Base-by-base conservation (phyloP, 2,113 vertebrate genomes). In the Mormyrus iriodes region DNA sequence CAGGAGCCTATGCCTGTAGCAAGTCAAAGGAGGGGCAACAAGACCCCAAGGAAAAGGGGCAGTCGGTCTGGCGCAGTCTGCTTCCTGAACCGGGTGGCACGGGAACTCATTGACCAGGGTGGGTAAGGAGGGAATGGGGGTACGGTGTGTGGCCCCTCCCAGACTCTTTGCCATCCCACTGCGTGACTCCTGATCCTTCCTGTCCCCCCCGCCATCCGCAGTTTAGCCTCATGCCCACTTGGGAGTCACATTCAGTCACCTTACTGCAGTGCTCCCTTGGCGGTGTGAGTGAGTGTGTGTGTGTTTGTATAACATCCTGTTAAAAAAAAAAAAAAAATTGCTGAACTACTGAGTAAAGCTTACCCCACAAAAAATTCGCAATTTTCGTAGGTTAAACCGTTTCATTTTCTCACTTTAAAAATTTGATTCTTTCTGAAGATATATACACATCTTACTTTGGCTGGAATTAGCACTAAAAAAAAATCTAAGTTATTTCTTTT, bases 381-480 rank as follows among this genome's bases (percentile, higher is more conserved):
- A 79, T 39, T 87, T 49, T 76, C 17, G 85, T 89, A 65, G 52
- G 73, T 69, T 86, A 55, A 86, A 58, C 84, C 84, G 86, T 53
- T 69, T 35, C 88, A 87, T 85, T 49, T 87, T 51, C 46, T 51
- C 88, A 90, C 49, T 88, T 82, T 49, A 85, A n/a, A n/a, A 88
- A 88, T 58, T 87, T 52, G 51, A 49, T 90, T 89, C 27, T 88
- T 85, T 48, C 89, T 88, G 88, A 90, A 91, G 90, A 90, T 93
- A 51, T 88, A 87, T 89, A 87, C 42, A 51, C 79, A 49, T 93
- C 90, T 89, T 90, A 86, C 86, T 51, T 76, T 89, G 89, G 85
- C 86, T 90, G 89, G 87, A 91, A 52, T 89, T 92, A 90, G 93
- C 93, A 93, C 94, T 95, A 94, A 95, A 94, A 95, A 94, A 89